phyloP scores from a whole-genome alignment of 1,140 invertebrate genomes.

The Megalonaias nervosa region DNA sequence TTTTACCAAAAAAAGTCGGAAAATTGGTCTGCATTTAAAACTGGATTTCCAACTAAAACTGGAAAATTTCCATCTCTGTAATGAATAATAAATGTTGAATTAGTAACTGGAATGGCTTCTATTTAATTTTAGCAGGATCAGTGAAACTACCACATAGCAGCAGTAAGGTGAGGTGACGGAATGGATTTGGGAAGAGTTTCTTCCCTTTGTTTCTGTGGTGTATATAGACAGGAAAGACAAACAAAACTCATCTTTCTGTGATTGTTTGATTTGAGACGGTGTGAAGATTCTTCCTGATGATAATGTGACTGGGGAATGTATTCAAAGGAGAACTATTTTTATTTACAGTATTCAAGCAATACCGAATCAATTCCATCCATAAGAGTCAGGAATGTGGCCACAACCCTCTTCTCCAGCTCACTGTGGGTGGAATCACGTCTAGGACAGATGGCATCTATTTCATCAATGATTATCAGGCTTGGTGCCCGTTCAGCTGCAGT shows the following conservation, averaged over 20 bases:
- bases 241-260: not conserved
- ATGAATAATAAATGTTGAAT: no score
- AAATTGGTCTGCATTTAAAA: no score
- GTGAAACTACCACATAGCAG: no score
- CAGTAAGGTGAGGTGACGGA: no score
- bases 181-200: no score
- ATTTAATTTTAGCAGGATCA: no score
- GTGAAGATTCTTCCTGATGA: not conserved
- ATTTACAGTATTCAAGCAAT: not conserved
- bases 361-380: constrained; percentile 75
- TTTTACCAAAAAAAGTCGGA: no score
- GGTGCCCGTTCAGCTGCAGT: constrained; percentile 84
- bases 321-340: not conserved
- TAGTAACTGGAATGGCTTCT: no score
- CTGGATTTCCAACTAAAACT: no score
- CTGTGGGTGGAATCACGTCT: constrained; percentile 81
- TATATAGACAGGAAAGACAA: no score
- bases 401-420: constrained; percentile 83
- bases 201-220: no score
- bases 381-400: constrained; percentile 78
- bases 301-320: not conserved
- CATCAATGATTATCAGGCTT: constrained; percentile 99
- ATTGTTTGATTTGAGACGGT: not conserved
- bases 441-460: constrained; percentile 99
- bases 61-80: no score